Evolutionary conservation across 2,113 vertebrate genomes (phyloP).

Genomic region (Athene cunicularia): DNA sequence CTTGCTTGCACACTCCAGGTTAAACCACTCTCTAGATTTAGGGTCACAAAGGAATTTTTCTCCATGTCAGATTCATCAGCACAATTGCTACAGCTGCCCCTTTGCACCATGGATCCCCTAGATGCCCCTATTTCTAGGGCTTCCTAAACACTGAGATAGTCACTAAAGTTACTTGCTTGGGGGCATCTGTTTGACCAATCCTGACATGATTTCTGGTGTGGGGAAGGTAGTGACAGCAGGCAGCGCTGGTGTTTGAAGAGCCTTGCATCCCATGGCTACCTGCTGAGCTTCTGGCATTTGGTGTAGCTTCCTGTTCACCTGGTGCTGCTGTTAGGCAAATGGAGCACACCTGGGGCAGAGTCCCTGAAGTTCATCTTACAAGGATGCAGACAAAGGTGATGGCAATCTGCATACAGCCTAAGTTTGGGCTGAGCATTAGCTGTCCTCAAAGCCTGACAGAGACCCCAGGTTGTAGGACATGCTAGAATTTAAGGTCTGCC

Average conservation of each 20-base stretch:
- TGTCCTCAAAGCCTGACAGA: background rate
- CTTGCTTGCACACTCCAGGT: background rate
- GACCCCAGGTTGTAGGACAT: background rate
- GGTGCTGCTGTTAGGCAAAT: background rate
- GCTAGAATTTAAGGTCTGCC: background rate
- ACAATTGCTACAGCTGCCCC: background rate
- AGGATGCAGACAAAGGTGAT: background rate
- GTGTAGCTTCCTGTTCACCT: background rate
- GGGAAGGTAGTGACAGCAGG: background rate
- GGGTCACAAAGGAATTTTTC: background rate
- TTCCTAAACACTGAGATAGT: background rate
- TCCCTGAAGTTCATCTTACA: background rate
- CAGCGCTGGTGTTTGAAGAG: background rate
- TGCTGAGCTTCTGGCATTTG: background rate
- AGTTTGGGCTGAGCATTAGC: background rate
- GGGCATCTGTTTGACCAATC: background rate
- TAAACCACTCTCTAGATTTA: background rate
- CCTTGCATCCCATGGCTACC: background rate
- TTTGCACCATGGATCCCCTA: background rate
- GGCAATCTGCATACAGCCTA: background rate
- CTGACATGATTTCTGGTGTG: background rate
- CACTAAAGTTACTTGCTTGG: background rate
- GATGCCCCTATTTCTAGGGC: background rate
- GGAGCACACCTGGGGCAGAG: background rate
- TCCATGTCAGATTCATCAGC: background rate